Base-by-base conservation (phyloP, 1,140 invertebrate genomes). In the Cylas formicarius region DNA sequence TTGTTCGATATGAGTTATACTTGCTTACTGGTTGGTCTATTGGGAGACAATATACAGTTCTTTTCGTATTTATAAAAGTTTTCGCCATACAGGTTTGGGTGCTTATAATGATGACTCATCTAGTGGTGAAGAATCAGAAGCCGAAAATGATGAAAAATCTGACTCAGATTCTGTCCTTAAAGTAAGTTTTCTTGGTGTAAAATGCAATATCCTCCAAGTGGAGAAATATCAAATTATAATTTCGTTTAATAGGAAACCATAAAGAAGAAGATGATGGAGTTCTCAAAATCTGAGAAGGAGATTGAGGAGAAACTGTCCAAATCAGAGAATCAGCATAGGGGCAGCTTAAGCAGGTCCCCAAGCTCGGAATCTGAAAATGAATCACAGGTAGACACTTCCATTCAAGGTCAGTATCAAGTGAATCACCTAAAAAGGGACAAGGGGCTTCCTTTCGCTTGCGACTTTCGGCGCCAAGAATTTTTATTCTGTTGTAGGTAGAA, bases 31-130 rank as follows among this genome's bases (percentile, higher is more conserved):
- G n/a, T n/a, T n/a, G n/a, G n/a, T n/a, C n/a, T n/a, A n/a, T n/a
- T n/a, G n/a, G n/a, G n/a, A n/a, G n/a, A n/a, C n/a, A n/a, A n/a
- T n/a, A n/a, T n/a, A n/a, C n/a, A n/a, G 7, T 31, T 31, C 11
- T 6, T 31, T 31, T 6, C 29, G 29, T 31, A 13, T n/a, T 31
- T n/a, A 31, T 26, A 26, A n/a, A 8, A 26, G 20, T 29, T 1
- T 23, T 44, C n/a, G n/a, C n/a, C n/a, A n/a, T n/a, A n/a, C 44
- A 61, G 63, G 63, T 31, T 45, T 66, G 52, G 62, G 60, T 28
- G 59, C 58, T 4, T 66, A 66, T 19, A 61, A 46, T 14, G 57
- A 52, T 3, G 60, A 42, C 36, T 60, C 59, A 1, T 57, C 38
- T 16, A 58, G 54, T 37, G 55, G 52, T 24, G 48, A 48, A 7